Base-by-base conservation (phyloP, 2,888 invertebrate genomes). In the Cataglyphis albicans region DNA sequence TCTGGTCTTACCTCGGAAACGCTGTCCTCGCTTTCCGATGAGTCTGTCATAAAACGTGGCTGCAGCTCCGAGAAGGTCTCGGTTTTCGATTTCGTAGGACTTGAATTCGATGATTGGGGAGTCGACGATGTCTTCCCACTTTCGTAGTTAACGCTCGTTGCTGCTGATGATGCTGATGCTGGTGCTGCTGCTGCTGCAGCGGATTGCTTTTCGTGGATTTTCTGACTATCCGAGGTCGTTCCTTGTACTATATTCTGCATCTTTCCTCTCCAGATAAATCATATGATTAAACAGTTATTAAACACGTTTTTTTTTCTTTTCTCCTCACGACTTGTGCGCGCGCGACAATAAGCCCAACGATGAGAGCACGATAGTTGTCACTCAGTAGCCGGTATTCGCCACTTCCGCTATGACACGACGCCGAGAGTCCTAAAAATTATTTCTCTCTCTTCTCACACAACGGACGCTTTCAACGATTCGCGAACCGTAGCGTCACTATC, bases 1-100 rank as follows among this genome's bases (percentile, higher is more conserved):
- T 68, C 67, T 10, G 18, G 38, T 95, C n/a, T 96, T 97, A 98
- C 98, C 98, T 98, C 98, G 94, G 98, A 98, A 95, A 98, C 98
- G 95, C 98, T 98, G 95, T 98, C 98, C 95, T 98, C 98, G 95
- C 98, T 98, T 96, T 98, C 98, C 94, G 98, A 98, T 95, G 98
- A 97, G 96, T 98, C 98, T 95, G 98, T 97, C 96, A 98, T 98
- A 96, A 97, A 98, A 96, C 97, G 97, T 95, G 97, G 97, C 95
- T 97, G 97, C 95, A 96, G 96, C 95, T 97, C 97, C 94, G 97
- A 97, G 96, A 97, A 97, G 95, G 97, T 98, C 96, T 98, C 98
- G 95, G 97, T 97, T 91, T 93, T 93, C 95, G 98, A 97, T 96
- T 97, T 97, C 95, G 97, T 97, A 95, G 97, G 97, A 96, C 97